Percentiles rank a stretch among this genome's conserved stretches.
These are phyloP conservation scores for Xenopus petersii DNA, from an alignment of 2,797 vertebrate genomes.

Conservation along the genomic window DNA sequence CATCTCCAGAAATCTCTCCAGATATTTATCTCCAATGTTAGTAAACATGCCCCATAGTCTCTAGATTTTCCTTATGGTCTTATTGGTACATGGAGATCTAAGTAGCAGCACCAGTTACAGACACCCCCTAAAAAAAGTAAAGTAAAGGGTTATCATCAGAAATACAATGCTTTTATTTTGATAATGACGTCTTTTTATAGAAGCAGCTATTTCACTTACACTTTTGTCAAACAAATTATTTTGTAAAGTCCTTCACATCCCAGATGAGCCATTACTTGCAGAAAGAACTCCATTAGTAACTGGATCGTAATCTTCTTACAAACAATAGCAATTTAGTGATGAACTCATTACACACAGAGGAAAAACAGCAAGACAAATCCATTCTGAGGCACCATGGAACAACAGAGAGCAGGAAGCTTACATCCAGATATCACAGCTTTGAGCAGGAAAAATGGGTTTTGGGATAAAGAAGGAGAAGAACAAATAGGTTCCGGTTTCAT, in stretches of 20 bases:
- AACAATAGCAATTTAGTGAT: slow-evolving; percentile 16
- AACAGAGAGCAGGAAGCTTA: not conserved
- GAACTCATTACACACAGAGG: slow-evolving; percentile 12
- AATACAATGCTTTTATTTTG: no score
- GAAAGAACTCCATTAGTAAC: slow-evolving; percentile 4
- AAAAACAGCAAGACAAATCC: slow-evolving; percentile 10
- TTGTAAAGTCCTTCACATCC: slow-evolving; percentile 1
- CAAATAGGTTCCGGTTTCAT: no score
- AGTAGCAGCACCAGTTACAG: no score
- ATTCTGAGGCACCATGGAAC: not conserved
- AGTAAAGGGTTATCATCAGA: no score
- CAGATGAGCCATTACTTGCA: slow-evolving; percentile 19
- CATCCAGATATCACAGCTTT: no score
- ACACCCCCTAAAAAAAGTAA: no score
- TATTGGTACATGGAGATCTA: no score
- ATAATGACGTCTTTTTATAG: no score
- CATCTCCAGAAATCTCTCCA: no score
- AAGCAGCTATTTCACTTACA: not conserved
- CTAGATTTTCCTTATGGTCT: no score
- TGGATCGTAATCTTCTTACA: slow-evolving; percentile 18
- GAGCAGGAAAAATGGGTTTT: not conserved
- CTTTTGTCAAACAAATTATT: not conserved
- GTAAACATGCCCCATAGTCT: no score
- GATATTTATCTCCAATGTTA: no score
- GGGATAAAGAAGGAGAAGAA: not conserved